A percentile compares a stretch with the other conserved stretches of the same genome.
phyloP scores from a whole-genome alignment of 2,113 vertebrate species.

The Zonotrichia leucophrys region DNA sequence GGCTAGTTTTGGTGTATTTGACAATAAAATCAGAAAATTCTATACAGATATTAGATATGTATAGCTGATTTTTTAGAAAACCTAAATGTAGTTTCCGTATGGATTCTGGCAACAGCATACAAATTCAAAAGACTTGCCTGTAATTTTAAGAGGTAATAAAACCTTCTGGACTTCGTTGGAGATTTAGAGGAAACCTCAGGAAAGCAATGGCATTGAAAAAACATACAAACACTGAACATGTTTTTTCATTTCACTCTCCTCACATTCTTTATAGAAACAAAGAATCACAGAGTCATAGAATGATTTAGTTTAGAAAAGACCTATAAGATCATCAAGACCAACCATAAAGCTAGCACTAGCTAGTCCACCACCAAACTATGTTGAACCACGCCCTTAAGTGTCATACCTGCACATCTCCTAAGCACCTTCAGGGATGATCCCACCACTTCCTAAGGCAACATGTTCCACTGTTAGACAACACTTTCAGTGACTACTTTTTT shows the following conservation, averaged over 20 bases:
- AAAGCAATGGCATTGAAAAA: not conserved
- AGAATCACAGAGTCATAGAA: not conserved
- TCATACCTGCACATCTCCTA: not conserved
- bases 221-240: rapidly evolving
- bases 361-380: not conserved
- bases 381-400: not conserved
- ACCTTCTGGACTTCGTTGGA: not conserved
- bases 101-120: not conserved
- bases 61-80: not conserved
- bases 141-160: not conserved
- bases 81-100: not conserved
- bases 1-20: not conserved
- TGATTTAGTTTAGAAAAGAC: not conserved
- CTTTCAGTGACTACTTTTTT: not conserved
- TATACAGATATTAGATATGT: not conserved
- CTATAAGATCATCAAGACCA: too few species aligned
- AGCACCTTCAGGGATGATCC: not conserved
- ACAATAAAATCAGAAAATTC: not conserved
- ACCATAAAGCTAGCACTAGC: not conserved
- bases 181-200: not conserved
- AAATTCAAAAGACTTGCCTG: not conserved
- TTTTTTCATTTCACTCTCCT: not conserved
- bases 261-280: not conserved
- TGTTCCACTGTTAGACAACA: not conserved
- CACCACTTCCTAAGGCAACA: not conserved